Base-by-base conservation (phyloP, 2,113 vertebrate genomes). In the Pygoscelis adeliae region DNA sequence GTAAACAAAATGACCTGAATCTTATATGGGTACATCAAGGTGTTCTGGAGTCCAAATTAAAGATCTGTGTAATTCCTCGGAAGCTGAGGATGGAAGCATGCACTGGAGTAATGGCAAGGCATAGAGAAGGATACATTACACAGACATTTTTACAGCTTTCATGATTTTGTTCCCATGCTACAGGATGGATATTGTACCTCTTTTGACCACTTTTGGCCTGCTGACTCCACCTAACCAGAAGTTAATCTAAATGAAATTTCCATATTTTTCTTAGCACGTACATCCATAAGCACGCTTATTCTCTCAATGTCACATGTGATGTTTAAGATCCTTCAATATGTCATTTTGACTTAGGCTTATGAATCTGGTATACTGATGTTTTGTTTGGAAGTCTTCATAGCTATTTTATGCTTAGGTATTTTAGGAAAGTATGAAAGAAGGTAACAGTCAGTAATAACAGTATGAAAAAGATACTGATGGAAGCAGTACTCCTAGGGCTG, bases 251-350 rank as follows among this genome's bases (percentile, higher is more conserved):
- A 80, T 22, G 5, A 66, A 87, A 76, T 56, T 52, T 26, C 29
- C 2, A 0, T 23, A 9, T 50, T 94, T 77, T 86, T 83, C 42
- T 61, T 36, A 82, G 19, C 5, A 32, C 2, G 7, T 11, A 3
- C 13, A 27, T 62, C 17, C 7, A 1, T 83, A 46, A 52, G 3
- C 5, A 3, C 2, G 1, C 8, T 77, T 50, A 29, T 56, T 29
- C 26, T 81, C 26, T 66, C 53, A 66, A 1, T 14, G 6, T 50
- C 53, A 38, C 22, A 11, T 26, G 29, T 30, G 27, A 13, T 55
- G 5, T 50, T 83, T 77, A 84, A 84, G 42, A 50, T 73, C 17
- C 29, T 83, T 89, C 55, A 73, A 6, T 58, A 49, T 26, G 25
- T 93, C 13, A 17, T 71, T 77, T 78, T 74, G n/a, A 34, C 13